A percentile compares a stretch with the other conserved stretches of the same genome.
phyloP scores from a whole-genome alignment of 2,888 invertebrate species.

The Ischnura elegans region DNA sequence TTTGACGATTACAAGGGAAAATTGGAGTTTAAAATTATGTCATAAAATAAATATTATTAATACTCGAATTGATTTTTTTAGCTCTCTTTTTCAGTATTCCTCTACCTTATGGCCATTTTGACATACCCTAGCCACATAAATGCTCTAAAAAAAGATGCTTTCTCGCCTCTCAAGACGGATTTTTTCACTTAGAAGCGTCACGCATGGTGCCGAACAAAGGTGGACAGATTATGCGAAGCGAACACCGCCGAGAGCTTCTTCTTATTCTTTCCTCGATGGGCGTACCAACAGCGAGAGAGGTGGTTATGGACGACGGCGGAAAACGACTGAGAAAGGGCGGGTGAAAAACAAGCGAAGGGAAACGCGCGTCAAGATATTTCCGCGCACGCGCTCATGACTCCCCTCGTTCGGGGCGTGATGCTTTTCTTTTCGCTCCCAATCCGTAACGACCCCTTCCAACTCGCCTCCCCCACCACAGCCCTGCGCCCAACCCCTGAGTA shows the following conservation, averaged over 20 bases:
- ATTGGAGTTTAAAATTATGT: no score
- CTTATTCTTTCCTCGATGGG: neutral
- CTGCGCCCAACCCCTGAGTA: neutral
- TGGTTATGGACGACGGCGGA: neutral
- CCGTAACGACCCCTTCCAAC: neutral
- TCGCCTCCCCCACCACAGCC: neutral
- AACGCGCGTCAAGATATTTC: conserved; percentile 1
- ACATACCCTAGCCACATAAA: no score
- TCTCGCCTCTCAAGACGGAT: no score
- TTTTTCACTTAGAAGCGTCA: no score
- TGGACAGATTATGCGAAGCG: neutral
- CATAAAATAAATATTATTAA: no score
- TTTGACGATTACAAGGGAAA: no score
- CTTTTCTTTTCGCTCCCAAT: conserved; percentile 1
- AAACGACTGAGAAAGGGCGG: neutral
- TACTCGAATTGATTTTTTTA: no score
- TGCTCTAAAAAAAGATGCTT: no score
- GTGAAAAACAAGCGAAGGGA: neutral
- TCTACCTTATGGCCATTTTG: no score
- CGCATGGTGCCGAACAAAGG: no score
- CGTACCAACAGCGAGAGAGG: neutral
- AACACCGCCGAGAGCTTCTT: neutral
- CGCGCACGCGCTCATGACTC: conserved; percentile 61
- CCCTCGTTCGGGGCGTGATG: conserved; percentile 29
- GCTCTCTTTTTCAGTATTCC: no score